A percentile compares a stretch with the other conserved stretches of the same genome.
Conservation (phyloP, 2,888 invertebrate genomes). For the Chironomus riparius region DNA sequence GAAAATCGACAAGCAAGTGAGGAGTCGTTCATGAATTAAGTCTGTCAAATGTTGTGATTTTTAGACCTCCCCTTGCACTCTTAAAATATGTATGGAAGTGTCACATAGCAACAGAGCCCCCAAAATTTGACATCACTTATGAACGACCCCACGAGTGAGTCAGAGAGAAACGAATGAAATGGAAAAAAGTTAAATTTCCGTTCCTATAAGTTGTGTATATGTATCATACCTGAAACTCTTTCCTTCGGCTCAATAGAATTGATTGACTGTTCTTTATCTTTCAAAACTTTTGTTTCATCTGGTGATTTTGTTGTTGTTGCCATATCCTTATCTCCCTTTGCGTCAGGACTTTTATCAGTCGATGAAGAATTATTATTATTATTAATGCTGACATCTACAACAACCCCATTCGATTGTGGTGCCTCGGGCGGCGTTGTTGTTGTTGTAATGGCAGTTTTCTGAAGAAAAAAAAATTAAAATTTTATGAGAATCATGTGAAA, state of each 20-base stretch:
- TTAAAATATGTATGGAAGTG: too few relatives aligned
- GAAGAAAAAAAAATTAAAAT: not conserved
- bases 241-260: not conserved
- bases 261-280: not conserved
- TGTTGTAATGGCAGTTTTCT: not conserved
- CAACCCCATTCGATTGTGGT: not conserved
- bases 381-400: not conserved
- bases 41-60: too few relatives aligned
- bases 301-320: not conserved
- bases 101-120: too few relatives aligned
- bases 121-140: too few relatives aligned
- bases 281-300: not conserved
- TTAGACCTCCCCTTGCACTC: too few relatives aligned
- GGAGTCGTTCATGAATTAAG: too few relatives aligned
- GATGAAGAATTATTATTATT: not conserved
- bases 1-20: not conserved
- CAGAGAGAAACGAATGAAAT: not conserved
- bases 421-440: not conserved
- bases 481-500: not conserved
- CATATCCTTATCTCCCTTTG: not conserved
- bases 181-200: not conserved
- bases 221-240: not conserved
- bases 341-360: slow-evolving; percentile 17
- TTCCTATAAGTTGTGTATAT: not conserved
- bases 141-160: too few relatives aligned